These are phyloP conservation scores for Corydoras maculifer DNA, from an alignment of 2,113 vertebrate genomes.

Conservation along the genomic window DNA sequence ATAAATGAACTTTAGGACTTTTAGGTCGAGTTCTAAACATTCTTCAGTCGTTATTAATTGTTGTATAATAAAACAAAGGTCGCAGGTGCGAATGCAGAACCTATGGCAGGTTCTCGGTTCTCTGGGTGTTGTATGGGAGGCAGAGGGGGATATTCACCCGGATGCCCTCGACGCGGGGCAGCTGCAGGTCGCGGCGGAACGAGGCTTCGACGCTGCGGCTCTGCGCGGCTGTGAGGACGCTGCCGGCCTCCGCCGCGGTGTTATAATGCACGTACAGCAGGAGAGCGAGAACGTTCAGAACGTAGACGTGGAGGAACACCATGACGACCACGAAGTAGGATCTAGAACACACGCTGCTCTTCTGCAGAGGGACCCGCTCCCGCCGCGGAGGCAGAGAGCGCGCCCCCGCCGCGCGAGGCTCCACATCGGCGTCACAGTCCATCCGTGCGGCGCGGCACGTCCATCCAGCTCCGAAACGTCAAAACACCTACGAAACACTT, in stretches of 20 bases:
- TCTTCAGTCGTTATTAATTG: no score
- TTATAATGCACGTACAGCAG: slow-evolving; percentile 88
- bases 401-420: slow-evolving; percentile 24
- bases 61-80: no score
- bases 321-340: slow-evolving; percentile 91
- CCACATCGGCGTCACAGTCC: no score
- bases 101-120: no score
- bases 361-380: slow-evolving; percentile 65
- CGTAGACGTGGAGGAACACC: slow-evolving; percentile 90
- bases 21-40: no score
- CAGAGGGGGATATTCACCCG: slow-evolving; percentile 59
- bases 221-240: slow-evolving; percentile 34
- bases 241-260: slow-evolving; percentile 62
- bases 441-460: no score
- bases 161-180: slow-evolving; percentile 85
- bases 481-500: no score
- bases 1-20: neutral
- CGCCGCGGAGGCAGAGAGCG: slow-evolving; percentile 47
- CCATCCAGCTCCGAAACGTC: no score
- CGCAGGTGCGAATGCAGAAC: no score
- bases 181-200: slow-evolving; percentile 51
- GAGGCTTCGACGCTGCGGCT: slow-evolving; percentile 20
- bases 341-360: slow-evolving; percentile 83
- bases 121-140: no score
- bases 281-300: slow-evolving; percentile 86